These are phyloP conservation scores for Microplitis manilae DNA, from an alignment of 2,888 invertebrate genomes.

Conservation along the genomic window DNA sequence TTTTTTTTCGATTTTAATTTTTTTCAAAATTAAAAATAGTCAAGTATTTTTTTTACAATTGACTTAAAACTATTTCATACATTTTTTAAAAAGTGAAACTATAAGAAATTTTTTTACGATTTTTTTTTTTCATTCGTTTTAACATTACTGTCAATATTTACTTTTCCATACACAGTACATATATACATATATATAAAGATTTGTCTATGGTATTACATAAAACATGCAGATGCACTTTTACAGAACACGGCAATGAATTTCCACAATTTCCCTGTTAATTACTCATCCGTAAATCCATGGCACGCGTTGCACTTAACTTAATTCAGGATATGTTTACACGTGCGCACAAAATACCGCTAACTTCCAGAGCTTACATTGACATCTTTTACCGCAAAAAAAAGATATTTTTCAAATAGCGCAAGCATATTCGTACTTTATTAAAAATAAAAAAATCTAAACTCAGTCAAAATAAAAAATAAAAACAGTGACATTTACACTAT, in stretches of 20 bases:
- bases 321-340: slow-evolving; percentile 25
- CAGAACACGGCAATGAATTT: slow-evolving; percentile 18
- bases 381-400: no score
- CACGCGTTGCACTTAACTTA: slow-evolving; percentile 28
- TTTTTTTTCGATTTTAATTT: no score
- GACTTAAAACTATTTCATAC: no score
- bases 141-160: neutral
- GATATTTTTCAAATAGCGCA: no score
- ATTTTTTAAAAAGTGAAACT: no score
- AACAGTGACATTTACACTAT: neutral
- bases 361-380: neutral
- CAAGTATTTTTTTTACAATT: no score
- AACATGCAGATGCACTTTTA: slow-evolving; percentile 37
- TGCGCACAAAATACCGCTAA: slow-evolving; percentile 29
- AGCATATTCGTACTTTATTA: no score
- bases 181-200: neutral
- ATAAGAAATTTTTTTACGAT: no score
- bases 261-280: slow-evolving; percentile 25
- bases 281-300: slow-evolving; percentile 20
- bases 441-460: neutral
- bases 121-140: no score
- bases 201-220: neutral
- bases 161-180: neutral
- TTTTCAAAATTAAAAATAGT: no score
- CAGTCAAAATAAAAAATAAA: neutral